These are phyloP conservation scores for Austrolebias charrua DNA, from an alignment of 2,797 vertebrate genomes.

Conservation along the genomic window DNA sequence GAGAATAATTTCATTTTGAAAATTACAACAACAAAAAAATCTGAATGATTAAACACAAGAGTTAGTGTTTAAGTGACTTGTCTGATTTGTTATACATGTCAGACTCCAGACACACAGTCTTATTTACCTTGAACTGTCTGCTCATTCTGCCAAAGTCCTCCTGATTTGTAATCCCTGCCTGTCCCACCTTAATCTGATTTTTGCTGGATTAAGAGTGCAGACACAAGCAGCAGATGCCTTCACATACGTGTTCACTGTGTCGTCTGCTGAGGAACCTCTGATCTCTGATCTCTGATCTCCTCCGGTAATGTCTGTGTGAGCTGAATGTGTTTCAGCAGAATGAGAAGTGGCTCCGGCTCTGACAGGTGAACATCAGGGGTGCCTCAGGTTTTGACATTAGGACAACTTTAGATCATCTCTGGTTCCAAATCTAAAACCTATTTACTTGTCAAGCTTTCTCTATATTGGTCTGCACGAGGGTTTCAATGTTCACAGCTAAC, in stretches of 20 bases:
- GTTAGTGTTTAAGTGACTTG: neutral
- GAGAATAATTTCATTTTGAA: too few relatives aligned
- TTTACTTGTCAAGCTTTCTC: too few relatives aligned
- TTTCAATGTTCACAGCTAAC: too few relatives aligned
- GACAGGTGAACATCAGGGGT: too few relatives aligned
- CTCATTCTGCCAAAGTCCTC: constrained; percentile 18
- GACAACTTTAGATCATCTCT: too few relatives aligned
- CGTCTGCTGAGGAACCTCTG: neutral
- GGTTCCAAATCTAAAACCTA: too few relatives aligned
- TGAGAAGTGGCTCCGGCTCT: too few relatives aligned
- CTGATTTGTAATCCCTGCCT: constrained; percentile 55
- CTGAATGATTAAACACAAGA: neutral
- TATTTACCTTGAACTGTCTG: constrained; percentile 29
- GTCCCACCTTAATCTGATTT: constrained; percentile 66
- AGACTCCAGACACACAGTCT: constrained; percentile 36
- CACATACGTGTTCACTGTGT: neutral
- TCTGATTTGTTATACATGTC: constrained; percentile 3
- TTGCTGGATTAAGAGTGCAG: constrained; percentile 61
- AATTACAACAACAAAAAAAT: too few relatives aligned
- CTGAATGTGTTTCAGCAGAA: too few relatives aligned
- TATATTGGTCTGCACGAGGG: too few relatives aligned
- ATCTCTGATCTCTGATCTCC: neutral
- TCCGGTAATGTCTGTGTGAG: neutral
- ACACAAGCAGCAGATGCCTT: constrained; percentile 20
- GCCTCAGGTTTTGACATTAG: too few relatives aligned